Base-by-base conservation (phyloP, 2,888 invertebrate species). In the Ochropacha duplaris region DNA sequence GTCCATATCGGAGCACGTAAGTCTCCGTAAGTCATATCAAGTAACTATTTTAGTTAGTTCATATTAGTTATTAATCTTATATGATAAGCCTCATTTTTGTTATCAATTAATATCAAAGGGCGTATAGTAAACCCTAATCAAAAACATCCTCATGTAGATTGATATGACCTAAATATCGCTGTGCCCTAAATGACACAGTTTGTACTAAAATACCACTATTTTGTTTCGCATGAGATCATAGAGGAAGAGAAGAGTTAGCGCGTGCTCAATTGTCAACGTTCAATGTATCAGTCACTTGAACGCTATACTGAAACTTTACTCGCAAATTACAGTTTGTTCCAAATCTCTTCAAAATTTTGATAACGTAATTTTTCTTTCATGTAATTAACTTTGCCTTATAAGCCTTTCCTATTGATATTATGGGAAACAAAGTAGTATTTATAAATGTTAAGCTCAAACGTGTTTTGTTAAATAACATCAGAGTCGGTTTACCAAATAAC, bases 1-100 rank as follows among this genome's bases (percentile, higher is more conserved):
- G 93, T 94, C 93, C 93, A 94, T 94, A 94, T 91, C 92, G 93
- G 93, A 93, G 39, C 44, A 2, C 19, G 9, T 9, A 44, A 44
- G 9, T n/a, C n/a, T n/a, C n/a, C n/a, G 44, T 6, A 2, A 9
- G 8, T 6, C 2, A 44, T 14, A 44, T 44, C 9, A 5, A 16
- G 44, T n/a, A n/a, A n/a, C n/a, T n/a, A n/a, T n/a, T n/a, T n/a
- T n/a, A n/a, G n/a, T n/a, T n/a, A n/a, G n/a, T n/a, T n/a, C n/a
- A n/a, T n/a, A n/a, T n/a, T n/a, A n/a, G n/a, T n/a, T n/a, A n/a
- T n/a, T n/a, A n/a, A n/a, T n/a, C n/a, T n/a, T n/a, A n/a, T n/a
- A n/a, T n/a, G n/a, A n/a, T n/a, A n/a, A 4, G 24, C 24, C 24
- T 24, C 5, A 24, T 2, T 5, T 24, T 4, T 2, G 26, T 1